phyloP scores from a whole-genome alignment of 64 coral and sea anemone species.

The Pachyseris speciosa region DNA sequence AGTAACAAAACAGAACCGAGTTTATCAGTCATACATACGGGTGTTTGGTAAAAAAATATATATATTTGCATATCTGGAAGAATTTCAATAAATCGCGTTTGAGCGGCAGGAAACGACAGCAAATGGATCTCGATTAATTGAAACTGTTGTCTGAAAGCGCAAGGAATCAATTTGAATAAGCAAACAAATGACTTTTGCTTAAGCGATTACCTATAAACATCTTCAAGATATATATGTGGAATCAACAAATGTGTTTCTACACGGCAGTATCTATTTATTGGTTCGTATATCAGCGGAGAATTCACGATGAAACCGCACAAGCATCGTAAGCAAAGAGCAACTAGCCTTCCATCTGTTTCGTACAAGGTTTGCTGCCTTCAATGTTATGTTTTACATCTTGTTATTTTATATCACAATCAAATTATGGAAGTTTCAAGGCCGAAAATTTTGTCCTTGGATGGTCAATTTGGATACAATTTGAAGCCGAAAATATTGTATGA shows the following conservation, averaged over 20 bases:
- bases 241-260: too few species aligned
- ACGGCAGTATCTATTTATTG: too few species aligned
- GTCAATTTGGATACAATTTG: too few species aligned
- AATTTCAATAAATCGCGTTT: not conserved
- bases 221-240: not conserved
- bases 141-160: not conserved
- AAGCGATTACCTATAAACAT: not conserved
- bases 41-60: not conserved
- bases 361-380: not conserved
- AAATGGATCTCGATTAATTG: not conserved
- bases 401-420: too few species aligned
- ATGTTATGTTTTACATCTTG: not conserved
- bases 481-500: too few species aligned
- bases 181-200: not conserved
- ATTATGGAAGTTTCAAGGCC: too few species aligned
- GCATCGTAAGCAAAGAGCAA: slow-evolving; percentile 2
- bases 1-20: too few species aligned
- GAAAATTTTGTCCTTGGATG: too few species aligned
- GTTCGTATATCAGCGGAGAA: not conserved
- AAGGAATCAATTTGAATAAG: not conserved
- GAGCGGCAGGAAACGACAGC: not conserved
- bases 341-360: not conserved
- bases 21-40: not conserved
- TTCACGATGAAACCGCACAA: not conserved
- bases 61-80: not conserved